Percentiles rank a stretch among this genome's conserved stretches.
Evolutionary conservation across 2,888 invertebrate genomes (phyloP).

Genomic region (Sycophila texana): DNA sequence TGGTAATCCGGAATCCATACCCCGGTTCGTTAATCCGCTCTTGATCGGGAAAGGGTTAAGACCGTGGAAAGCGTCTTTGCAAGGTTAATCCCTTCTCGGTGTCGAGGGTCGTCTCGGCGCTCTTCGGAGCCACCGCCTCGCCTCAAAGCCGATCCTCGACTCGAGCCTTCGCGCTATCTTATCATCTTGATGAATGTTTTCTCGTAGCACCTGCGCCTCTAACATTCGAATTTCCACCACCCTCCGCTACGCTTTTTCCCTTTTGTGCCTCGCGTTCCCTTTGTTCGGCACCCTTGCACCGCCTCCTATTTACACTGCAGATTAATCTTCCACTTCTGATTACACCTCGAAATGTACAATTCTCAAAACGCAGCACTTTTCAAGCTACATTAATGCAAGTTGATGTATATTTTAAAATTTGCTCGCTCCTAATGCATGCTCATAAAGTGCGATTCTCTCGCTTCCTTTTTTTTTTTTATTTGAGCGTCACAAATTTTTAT

Average conservation of each 20-base stretch:
- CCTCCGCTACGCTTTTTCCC: constrained; percentile 50
- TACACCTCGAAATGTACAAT: neutral
- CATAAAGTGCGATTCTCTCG: neutral
- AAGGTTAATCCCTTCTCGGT: constrained; percentile 57
- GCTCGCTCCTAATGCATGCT: too few species aligned
- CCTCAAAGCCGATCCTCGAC: constrained; percentile 44
- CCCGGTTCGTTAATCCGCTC: constrained; percentile 62
- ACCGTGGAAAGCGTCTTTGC: constrained; percentile 62
- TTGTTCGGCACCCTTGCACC: constrained; percentile 12
- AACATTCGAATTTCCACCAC: constrained; percentile 67
- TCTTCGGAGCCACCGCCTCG: constrained; percentile 53
- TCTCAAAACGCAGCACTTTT: neutral
- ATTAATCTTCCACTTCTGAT: neutral
- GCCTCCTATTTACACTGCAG: constrained; percentile 24
- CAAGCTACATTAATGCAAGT: neutral
- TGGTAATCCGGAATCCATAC: constrained; percentile 59
- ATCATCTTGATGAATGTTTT: constrained; percentile 73
- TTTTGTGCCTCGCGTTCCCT: neutral
- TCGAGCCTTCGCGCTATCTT: constrained; percentile 61
- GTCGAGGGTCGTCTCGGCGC: constrained; percentile 59
- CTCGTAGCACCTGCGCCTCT: constrained; percentile 70
- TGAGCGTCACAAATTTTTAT: neutral
- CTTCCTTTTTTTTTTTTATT: neutral
- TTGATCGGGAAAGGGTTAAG: constrained; percentile 68
- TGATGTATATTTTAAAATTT: too few species aligned